phyloP scores from a whole-genome alignment of 2,113 vertebrate genomes.

The Rhinoderma darwinii region DNA sequence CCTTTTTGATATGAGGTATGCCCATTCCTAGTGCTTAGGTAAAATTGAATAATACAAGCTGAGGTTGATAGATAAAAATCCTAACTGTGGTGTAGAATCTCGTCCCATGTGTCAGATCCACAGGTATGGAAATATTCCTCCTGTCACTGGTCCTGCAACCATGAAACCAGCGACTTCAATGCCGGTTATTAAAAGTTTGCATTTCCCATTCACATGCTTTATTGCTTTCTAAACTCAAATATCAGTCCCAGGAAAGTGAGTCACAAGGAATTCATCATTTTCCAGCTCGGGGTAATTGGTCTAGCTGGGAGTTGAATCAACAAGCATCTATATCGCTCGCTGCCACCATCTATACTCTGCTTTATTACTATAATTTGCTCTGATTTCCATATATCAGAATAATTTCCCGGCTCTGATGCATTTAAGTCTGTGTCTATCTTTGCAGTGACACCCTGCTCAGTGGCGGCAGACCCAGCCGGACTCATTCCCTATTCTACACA shows the following conservation, averaged over 20 bases:
- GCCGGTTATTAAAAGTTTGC: conserved; percentile 22
- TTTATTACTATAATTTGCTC: not conserved
- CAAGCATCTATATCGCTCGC: not conserved
- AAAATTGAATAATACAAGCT: not conserved
- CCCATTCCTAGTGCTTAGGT: not conserved
- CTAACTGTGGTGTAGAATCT: not conserved
- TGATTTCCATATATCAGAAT: conserved; percentile 33
- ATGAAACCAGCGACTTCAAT: not conserved
- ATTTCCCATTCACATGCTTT: conserved; percentile 21
- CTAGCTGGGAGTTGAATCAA: conserved; percentile 45
- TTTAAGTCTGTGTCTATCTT: not conserved
- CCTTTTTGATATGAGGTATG: not conserved
- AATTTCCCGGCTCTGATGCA: not conserved
- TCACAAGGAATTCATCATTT: conserved; percentile 28
- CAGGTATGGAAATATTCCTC: not conserved
- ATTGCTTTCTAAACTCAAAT: conserved; percentile 24
- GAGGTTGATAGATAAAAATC: not conserved
- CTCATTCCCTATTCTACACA: not conserved
- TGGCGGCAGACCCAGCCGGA: not conserved
- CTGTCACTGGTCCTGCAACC: no score
- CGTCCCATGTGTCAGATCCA: not conserved
- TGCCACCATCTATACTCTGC: not conserved
- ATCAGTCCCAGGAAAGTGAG: conserved; percentile 23
- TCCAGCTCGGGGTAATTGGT: conserved; percentile 37
- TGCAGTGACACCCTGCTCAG: not conserved